Evolutionary conservation across 2,797 vertebrate genomes (phyloP).

Genomic region (Petrocephalus sullivani): DNA sequence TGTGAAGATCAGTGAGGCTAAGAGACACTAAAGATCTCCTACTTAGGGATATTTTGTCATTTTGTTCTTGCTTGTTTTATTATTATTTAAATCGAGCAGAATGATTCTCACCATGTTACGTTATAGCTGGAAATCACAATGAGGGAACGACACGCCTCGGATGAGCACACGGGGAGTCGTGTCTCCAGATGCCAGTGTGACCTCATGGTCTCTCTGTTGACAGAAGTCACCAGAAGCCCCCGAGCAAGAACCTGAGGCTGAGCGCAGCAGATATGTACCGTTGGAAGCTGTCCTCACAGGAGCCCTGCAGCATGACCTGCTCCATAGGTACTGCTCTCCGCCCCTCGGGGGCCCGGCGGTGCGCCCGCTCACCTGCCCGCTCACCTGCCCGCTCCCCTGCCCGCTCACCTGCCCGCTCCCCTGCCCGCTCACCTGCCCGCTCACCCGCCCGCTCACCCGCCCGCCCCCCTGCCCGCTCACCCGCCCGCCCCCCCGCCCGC

Average conservation of each 20-base stretch:
- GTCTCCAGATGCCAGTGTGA: not conserved
- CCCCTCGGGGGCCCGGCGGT: not conserved
- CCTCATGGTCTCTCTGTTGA: constrained; percentile 19
- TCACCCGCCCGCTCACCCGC: too few species aligned
- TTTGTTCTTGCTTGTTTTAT: not conserved
- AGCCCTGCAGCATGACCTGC: constrained; percentile 95
- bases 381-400: not conserved
- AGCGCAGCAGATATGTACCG: constrained; percentile 96
- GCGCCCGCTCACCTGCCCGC: not conserved
- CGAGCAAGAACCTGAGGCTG: constrained; percentile 82
- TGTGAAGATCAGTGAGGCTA: not conserved
- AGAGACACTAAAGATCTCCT: not conserved
- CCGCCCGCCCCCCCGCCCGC: too few species aligned
- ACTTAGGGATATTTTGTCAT: not conserved
- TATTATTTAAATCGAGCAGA: not conserved
- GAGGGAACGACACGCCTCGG: not conserved
- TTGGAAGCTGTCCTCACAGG: constrained; percentile 95
- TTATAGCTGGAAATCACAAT: not conserved
- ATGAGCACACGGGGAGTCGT: not conserved
- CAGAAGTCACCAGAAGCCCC: constrained; percentile 81
- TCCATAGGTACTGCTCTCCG: constrained; percentile 73
- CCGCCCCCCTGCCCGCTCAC: not conserved
- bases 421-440: too few species aligned
- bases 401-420: too few species aligned
- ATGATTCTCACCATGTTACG: not conserved